Evolutionary conservation across 2,113 vertebrate genomes (phyloP), one percentile per base, ranked within the genome.

Genomic region (Bambusicola thoracicus): DNA sequence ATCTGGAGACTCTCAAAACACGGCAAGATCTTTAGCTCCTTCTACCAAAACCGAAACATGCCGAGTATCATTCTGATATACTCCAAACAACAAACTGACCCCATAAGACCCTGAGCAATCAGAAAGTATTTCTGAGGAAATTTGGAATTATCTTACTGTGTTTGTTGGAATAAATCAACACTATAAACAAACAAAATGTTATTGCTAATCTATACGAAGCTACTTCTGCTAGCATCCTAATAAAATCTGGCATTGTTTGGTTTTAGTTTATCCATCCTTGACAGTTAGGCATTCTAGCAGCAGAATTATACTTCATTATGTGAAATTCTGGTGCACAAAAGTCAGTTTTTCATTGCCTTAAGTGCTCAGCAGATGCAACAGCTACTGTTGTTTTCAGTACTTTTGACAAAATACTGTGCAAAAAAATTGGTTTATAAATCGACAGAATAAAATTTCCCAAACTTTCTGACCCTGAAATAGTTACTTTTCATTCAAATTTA

Each of bases 391-490:
- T 81, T 93, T 78, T 46, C 46, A 27, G 48, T 34, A 74, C 74
- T 72, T 86, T 72, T 74, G 34, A 75, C 73, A 81, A 81, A 85
- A 90, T 63, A 65, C 7, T 48, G 18, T 78, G 69, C 51, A 86
- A 88, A 32, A 32, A 92, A 88, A 83, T 80, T 32, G 22, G 55
- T 82, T 63, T 77, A 73, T 69, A 85, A 82, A 91, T 75, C 85
- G 46, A 38, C 69, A 81, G 69, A 83, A 93, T 81, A 94, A 73
- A 95, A 94, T 38, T 62, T 76, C 44, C 46, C 67, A 34, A 80
- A 86, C 46, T 87, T 91, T 80, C 72, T 90, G 55, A 85, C 80
- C n/a, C 2, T 1, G 16, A 82, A 79, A 61, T 34, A 87, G 48
- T 66, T 10, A 32, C 8, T 53, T 40, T 56, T 87, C 8, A 8